These are phyloP conservation scores for Caenorhabditis latens DNA, from an alignment of 1,140 invertebrate species.

Conservation along the genomic window DNA sequence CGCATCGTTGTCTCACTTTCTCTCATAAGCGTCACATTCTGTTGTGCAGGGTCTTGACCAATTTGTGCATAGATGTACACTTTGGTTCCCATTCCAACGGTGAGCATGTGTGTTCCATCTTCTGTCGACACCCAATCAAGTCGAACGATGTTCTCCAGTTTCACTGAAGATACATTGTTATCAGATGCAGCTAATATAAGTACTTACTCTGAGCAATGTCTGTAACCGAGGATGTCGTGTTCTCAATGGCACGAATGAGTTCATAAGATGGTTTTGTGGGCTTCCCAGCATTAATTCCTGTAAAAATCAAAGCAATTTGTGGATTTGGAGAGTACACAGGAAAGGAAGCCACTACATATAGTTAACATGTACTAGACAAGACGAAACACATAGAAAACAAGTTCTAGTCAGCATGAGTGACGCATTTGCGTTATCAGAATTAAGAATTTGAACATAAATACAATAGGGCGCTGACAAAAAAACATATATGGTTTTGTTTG, in stretches of 20 bases:
- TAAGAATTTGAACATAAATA: too few species aligned
- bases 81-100: conserved; percentile 94
- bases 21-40: conserved; percentile 75
- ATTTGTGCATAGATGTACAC: conserved; percentile 79
- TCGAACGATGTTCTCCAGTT: conserved; percentile 67
- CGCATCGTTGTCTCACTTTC: conserved; percentile 72
- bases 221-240: not conserved
- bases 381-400: too few species aligned
- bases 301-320: not conserved
- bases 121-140: conserved; percentile 99
- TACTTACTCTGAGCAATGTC: conserved; percentile 50
- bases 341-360: not conserved
- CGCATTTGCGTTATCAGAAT: too few species aligned
- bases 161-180: conserved; percentile 39
- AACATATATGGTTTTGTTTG: not conserved
- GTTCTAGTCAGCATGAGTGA: too few species aligned
- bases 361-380: not conserved
- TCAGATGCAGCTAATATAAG: not conserved
- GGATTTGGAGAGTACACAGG: not conserved
- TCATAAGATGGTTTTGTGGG: conserved; percentile 57
- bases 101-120: conserved; percentile 96
- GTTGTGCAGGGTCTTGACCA: conserved; percentile 78
- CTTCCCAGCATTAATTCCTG: conserved; percentile 48
- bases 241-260: conserved; percentile 45
- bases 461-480: not conserved